Conservation (phyloP, 2,888 invertebrate genomes). For the Parascotia fuliginaria region DNA sequence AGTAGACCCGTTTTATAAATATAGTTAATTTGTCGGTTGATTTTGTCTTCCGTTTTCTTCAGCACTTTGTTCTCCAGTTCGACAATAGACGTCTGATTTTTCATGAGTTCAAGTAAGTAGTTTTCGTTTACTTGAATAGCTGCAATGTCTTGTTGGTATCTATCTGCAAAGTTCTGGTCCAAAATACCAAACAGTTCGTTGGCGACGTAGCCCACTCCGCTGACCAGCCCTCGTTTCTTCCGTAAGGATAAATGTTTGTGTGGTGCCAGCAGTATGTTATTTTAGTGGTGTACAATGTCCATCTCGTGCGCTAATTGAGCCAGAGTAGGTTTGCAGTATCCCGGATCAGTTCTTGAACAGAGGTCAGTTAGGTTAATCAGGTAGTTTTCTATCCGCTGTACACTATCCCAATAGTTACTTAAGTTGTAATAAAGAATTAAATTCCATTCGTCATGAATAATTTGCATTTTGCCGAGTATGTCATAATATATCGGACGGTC, state of each 20-base stretch:
- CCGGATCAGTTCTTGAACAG: conserved; percentile 1
- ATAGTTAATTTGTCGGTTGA: too few species aligned
- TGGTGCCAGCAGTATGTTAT: conserved; percentile 7
- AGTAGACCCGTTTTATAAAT: too few species aligned
- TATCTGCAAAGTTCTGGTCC: conserved; percentile 9
- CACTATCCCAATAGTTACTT: conserved; percentile 3
- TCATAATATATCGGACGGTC: conserved; percentile 12
- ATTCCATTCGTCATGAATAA: too few species aligned
- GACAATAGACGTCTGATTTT: conserved; percentile 8
- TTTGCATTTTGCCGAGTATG: conserved; percentile 7
- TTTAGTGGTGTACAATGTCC: conserved; percentile 4
- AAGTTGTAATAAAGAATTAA: too few species aligned
- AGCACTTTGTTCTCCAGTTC: conserved; percentile 9
- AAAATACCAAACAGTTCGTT: conserved; percentile 7
- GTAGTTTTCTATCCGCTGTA: conserved; percentile 5
- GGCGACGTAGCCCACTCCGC: conserved; percentile 6
- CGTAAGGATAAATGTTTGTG: conserved; percentile 6
- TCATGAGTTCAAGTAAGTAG: conserved; percentile 1
- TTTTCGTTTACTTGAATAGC: conserved; percentile 6
- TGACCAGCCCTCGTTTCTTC: conserved; percentile 6
- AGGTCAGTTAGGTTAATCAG: not conserved
- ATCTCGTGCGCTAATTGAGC: conserved; percentile 5
- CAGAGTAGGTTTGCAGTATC: conserved; percentile 3
- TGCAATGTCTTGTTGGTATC: conserved; percentile 4
- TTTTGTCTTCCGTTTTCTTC: too few species aligned